These are phyloP conservation scores for Pogonocichla stellata DNA, from an alignment of 2,113 vertebrate genomes.

Conservation along the genomic window DNA sequence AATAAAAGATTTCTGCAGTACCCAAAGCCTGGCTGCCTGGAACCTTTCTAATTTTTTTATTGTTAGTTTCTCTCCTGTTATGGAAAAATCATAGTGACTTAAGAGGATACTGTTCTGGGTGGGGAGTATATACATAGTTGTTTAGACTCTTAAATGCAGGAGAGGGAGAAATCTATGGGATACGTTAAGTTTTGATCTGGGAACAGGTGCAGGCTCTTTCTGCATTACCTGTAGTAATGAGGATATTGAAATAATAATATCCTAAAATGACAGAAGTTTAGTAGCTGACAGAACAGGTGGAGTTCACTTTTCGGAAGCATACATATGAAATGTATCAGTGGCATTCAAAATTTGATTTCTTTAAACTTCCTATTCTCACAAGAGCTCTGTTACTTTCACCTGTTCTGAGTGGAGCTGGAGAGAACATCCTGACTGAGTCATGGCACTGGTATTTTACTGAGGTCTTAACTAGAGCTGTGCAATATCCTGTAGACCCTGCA, in stretches of 20 bases:
- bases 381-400: neutral
- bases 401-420: neutral
- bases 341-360: neutral
- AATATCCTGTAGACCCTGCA: neutral
- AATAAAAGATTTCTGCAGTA: neutral
- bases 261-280: neutral
- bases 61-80: neutral
- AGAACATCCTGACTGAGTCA: neutral
- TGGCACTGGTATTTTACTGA: neutral
- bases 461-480: neutral
- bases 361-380: neutral
- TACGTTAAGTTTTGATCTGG: neutral
- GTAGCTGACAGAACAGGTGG: neutral
- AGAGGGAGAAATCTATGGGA: neutral
- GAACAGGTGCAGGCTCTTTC: neutral
- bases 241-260: neutral
- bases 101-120: neutral
- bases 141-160: neutral
- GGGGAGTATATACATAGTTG: neutral
- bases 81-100: neutral
- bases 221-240: neutral
- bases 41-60: neutral
- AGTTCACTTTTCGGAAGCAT: neutral
- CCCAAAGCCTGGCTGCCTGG: neutral
- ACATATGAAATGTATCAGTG: fast-evolving